These are phyloP conservation scores for Hydractinia symbiolongicarpus DNA, from an alignment of 30 jellyfish, hydroid and myxozoan genomes.

Conservation along the genomic window DNA sequence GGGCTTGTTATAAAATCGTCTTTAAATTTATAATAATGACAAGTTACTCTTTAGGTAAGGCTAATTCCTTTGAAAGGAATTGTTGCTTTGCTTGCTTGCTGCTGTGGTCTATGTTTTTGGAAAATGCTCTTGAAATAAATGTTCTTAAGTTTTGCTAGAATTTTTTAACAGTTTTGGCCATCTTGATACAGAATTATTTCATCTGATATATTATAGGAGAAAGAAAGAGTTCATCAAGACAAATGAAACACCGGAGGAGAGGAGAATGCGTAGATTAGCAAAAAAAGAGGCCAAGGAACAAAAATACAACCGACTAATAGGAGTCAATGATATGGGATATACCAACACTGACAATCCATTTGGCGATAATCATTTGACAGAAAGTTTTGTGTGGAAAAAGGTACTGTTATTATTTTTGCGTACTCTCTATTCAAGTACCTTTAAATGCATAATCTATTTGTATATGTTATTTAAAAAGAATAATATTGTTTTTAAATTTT, in stretches of 20 bases:
- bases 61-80: too few species aligned
- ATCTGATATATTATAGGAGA: constrained; percentile 25
- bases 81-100: too few species aligned
- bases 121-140: background rate
- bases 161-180: background rate
- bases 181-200: background rate
- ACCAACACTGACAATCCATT: constrained; percentile 89
- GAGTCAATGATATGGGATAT: constrained; percentile 72
- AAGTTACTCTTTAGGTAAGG: too few species aligned
- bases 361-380: constrained; percentile 83
- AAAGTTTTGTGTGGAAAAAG: constrained; percentile 87
- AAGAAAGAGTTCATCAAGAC: constrained; percentile 66
- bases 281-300: constrained; percentile 87
- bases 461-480: too few species aligned
- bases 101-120: background rate
- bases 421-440: background rate
- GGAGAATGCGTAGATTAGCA: constrained; percentile 71
- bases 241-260: constrained; percentile 92
- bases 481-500: too few species aligned
- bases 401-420: too few species aligned
- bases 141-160: background rate
- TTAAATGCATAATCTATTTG: too few species aligned
- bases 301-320: constrained; percentile 44
- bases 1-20: too few species aligned
- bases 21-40: too few species aligned